These are phyloP conservation scores for Brachypodius melanocephalos DNA, from an alignment of 2,113 vertebrate species.

Conservation along the genomic window DNA sequence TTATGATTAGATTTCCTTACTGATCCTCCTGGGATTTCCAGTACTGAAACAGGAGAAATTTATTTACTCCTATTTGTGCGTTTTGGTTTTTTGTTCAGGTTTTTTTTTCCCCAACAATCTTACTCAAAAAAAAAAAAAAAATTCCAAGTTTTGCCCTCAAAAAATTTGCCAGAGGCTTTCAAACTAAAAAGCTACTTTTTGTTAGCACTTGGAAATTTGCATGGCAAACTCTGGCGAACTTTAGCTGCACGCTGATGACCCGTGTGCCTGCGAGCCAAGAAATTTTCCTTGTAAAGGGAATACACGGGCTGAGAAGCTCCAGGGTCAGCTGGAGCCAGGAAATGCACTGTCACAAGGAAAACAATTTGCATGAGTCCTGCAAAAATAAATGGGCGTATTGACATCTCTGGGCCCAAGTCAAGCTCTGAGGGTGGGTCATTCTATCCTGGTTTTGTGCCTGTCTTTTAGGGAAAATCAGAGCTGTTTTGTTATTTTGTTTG, in stretches of 20 bases:
- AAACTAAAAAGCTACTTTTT: background rate
- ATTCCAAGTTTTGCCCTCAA: background rate
- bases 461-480: background rate
- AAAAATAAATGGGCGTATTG: background rate
- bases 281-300: background rate
- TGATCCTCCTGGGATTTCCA: background rate
- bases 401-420: background rate
- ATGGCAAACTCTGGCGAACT: background rate
- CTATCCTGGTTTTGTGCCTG: background rate
- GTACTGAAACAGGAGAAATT: background rate
- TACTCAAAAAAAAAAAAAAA: background rate
- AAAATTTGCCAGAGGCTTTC: background rate
- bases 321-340: background rate
- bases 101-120: background rate
- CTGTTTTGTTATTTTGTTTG: background rate
- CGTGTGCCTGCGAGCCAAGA: background rate
- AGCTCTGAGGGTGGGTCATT: background rate
- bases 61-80: background rate
- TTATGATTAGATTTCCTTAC: background rate
- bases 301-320: background rate
- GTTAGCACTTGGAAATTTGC: background rate
- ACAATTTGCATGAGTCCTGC: background rate
- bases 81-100: background rate
- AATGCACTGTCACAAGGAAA: conserved; percentile 27
- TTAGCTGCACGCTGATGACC: background rate